Base-by-base conservation (phyloP, 2,113 vertebrate genomes). In the Ciconia maguari region DNA sequence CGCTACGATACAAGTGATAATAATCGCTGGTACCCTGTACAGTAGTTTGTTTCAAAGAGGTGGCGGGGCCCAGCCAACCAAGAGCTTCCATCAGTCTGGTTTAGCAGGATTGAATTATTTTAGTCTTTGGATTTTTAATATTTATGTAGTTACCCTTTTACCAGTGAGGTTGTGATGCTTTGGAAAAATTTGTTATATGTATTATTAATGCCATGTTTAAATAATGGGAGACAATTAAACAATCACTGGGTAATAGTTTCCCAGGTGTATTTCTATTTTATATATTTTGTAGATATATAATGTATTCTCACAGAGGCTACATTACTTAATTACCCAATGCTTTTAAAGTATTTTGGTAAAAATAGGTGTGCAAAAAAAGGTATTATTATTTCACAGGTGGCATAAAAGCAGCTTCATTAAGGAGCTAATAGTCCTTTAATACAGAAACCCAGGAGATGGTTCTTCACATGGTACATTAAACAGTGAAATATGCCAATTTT, bases 401-500 rank as follows among this genome's bases (percentile, higher is more conserved):
- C 92, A 95, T 93, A 92, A 93, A 96, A 89, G 44, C 83, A 76
- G 82, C 69, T 95, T 95, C 65, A 83, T 90, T 93, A 97, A 91
- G 88, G 90, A 97, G 90, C 84, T 97, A 95, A 96, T 94, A 97
- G 94, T 94, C 83, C 84, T 94, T 96, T 96, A 96, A 95, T 97
- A 94, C 58, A 76, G 94, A 96, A 92, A 96, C 96, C 89, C 71
- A 70, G 94, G 94, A 97, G 93, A 96, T 94, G 96, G 92, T 96
- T 95, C 95, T 98, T 97, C 91, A 79, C 78, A 81, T 95, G 92
- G 93, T 78, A 97, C 97, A 98, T 97, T 97, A 95, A 96, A 87
- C 75, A 79, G 83, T 93, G 95, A 97, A 98, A 98, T 96, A 97
- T 95, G 87, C 96, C 97, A 97, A 97, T 98, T 98, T 97, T 97